These are phyloP conservation scores for Planococcus citri DNA, from an alignment of 1,140 invertebrate genomes.

Conservation along the genomic window DNA sequence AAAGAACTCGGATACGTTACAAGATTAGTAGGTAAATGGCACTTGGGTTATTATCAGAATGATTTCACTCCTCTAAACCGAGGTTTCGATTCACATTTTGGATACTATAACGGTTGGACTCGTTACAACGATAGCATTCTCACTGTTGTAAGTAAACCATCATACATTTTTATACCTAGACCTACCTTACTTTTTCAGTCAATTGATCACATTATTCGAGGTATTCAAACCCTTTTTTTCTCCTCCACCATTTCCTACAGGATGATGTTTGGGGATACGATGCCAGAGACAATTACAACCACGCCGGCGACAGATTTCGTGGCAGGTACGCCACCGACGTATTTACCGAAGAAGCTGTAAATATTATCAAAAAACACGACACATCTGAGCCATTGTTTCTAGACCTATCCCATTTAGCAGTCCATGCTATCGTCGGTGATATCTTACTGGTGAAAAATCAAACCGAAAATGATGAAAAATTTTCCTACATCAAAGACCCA, in stretches of 20 bases:
- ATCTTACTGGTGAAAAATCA: slow-evolving; percentile 61
- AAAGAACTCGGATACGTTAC: slow-evolving; percentile 49
- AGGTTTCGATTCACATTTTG: slow-evolving; percentile 52
- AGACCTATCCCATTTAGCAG: slow-evolving; percentile 52
- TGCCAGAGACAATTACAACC: slow-evolving; percentile 34
- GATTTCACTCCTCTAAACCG: slow-evolving; percentile 45
- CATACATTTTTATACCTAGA: too few relatives aligned
- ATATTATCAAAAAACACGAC: slow-evolving; percentile 45
- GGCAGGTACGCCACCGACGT: slow-evolving; percentile 54
- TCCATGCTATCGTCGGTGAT: slow-evolving; percentile 46
- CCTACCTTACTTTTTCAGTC: too few relatives aligned
- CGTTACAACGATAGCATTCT: slow-evolving; percentile 47
- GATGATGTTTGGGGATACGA: slow-evolving; percentile 39
- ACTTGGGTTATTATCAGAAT: slow-evolving; percentile 45
- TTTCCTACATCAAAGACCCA: slow-evolving; percentile 48
- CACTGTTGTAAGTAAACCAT: slow-evolving; percentile 26
- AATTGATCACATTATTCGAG: too few relatives aligned
- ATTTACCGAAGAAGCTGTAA: slow-evolving; percentile 48
- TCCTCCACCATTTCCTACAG: slow-evolving; percentile 40
- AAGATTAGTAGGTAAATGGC: slow-evolving; percentile 57
- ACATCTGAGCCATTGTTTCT: slow-evolving; percentile 45
- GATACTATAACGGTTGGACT: slow-evolving; percentile 47
- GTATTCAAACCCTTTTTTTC: too few relatives aligned
- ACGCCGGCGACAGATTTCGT: slow-evolving; percentile 41
- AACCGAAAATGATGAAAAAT: slow-evolving; percentile 47